A percentile compares a stretch with the other conserved stretches of the same genome.
These are phyloP conservation scores for Tapera naevia DNA, from an alignment of 2,797 vertebrate species.

Conservation along the genomic window DNA sequence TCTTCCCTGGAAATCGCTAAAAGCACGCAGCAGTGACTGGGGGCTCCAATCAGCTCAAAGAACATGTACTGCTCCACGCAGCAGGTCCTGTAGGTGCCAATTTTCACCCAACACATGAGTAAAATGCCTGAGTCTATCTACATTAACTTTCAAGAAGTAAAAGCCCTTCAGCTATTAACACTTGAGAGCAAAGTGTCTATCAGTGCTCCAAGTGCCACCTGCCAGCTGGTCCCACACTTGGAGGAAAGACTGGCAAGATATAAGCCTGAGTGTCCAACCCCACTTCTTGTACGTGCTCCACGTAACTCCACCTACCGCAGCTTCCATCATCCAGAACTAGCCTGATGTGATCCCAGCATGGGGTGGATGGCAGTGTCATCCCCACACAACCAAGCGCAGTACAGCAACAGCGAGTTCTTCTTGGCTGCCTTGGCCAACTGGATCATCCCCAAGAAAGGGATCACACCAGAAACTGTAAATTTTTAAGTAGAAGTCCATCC, in stretches of 20 bases:
- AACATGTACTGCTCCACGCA: not conserved
- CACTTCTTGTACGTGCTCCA: not conserved
- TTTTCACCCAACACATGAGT: not conserved
- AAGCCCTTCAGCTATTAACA: not conserved
- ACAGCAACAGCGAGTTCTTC: not conserved
- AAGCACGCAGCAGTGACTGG: not conserved
- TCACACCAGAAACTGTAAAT: not conserved
- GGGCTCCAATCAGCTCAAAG: not conserved
- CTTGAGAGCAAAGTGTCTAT: not conserved
- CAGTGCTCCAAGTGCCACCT: not conserved
- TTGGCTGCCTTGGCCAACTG: not conserved
- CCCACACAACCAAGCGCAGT: not conserved
- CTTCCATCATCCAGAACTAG: not conserved
- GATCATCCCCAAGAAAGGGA: not conserved
- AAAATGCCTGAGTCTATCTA: not conserved
- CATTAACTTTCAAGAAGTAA: not conserved
- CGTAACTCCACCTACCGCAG: not conserved
- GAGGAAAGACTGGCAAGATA: not conserved
- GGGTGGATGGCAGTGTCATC: rapidly evolving
- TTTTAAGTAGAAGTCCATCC: not conserved
- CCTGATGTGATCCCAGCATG: not conserved
- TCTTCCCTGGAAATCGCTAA: slow-evolving; percentile 36
- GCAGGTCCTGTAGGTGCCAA: not conserved
- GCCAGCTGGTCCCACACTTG: rapidly evolving
- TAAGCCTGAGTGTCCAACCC: rapidly evolving